Percentiles rank a stretch among this genome's conserved stretches.
Conservation (phyloP, 1,140 invertebrate genomes). For the Brachionus calyciflorus region DNA sequence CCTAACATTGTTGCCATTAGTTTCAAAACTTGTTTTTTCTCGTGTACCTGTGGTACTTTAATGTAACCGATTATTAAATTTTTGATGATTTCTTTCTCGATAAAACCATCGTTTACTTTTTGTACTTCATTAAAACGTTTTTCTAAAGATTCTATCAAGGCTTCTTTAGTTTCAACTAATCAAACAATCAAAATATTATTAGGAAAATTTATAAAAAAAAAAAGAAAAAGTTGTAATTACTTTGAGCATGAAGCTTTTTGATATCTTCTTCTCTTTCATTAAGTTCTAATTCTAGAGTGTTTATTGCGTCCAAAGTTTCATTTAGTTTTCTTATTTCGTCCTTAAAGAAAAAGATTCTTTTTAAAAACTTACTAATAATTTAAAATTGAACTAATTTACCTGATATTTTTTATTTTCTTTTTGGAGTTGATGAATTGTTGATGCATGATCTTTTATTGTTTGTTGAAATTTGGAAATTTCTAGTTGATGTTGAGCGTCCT, state of each 20-base stretch:
- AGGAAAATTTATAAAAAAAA: neutral
- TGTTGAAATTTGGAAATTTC: conserved; percentile 31
- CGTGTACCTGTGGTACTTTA: conserved; percentile 34
- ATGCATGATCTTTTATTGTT: neutral
- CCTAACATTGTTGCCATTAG: conserved; percentile 22
- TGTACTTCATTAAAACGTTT: conserved; percentile 36
- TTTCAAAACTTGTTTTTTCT: conserved; percentile 46
- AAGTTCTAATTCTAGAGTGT: conserved; percentile 26
- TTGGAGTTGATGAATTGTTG: conserved; percentile 14
- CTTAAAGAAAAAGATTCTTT: neutral
- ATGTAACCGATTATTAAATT: conserved; percentile 45
- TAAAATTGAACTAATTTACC: neutral
- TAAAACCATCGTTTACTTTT: conserved; percentile 29
- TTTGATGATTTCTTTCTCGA: conserved; percentile 44
- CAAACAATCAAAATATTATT: neutral
- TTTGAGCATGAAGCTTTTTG: conserved; percentile 7
- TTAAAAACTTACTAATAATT: neutral
- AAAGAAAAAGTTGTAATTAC: neutral
- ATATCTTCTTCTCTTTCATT: conserved; percentile 31
- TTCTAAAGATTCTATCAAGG: conserved; percentile 36
- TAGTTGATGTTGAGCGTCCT: conserved; percentile 21
- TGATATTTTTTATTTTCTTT: conserved; percentile 42
- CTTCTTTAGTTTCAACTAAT: conserved; percentile 26
- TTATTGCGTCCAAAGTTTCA: conserved; percentile 28
- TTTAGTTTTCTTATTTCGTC: conserved; percentile 28